Evolutionary conservation across 2,113 vertebrate species (phyloP), one percentile per base, ranked within the genome.

Genomic region (Ifrita kowaldi): DNA sequence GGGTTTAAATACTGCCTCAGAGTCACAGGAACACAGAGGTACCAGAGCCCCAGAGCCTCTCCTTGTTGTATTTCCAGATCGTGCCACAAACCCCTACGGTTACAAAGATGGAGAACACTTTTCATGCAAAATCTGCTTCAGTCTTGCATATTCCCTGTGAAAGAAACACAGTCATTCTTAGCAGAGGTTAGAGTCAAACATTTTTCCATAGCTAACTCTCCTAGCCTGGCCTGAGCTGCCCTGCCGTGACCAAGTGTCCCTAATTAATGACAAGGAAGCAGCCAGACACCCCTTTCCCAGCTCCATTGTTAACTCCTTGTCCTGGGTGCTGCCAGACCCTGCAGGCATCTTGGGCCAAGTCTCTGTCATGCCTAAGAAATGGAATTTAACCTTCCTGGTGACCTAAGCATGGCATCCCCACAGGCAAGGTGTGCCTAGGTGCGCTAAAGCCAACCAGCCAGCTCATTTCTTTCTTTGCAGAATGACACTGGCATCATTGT

Each of bases 391-490:
- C 53, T 86, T 79, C 41, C 63, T 79, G 49, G 15, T 83, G 67
- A 64, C 78, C 56, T n/a, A 41, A 46, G 47, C 2, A 0, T 47
- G 47, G 26, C 89, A 93, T 50, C 24, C 57, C 33, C 41, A 76
- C 27, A 50, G 73, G 81, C 0, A 0, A 86, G 30, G 5, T 59
- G 28, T 64, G 39, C 53, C 1, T 0, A 4, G 68, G 55, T 27
- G 21, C 83, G 69, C 16, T 56, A 39, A 56, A 79, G 23, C 41
- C 19, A 68, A 44, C 13, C 10, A 44, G 71, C 4, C 7, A 7
- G 28, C 63, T 89, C 46, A 1, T 73, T 82, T 47, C 11, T 73
- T 62, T 55, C 55, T 70, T 70, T 42, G 42, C 42, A 84, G 84
- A 81, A 42, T 1, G 1, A 67, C 46, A 49, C 32, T 62, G n/a